Base-by-base conservation (phyloP, 2,888 invertebrate genomes). In the Caenorhabditis doughertyi region DNA sequence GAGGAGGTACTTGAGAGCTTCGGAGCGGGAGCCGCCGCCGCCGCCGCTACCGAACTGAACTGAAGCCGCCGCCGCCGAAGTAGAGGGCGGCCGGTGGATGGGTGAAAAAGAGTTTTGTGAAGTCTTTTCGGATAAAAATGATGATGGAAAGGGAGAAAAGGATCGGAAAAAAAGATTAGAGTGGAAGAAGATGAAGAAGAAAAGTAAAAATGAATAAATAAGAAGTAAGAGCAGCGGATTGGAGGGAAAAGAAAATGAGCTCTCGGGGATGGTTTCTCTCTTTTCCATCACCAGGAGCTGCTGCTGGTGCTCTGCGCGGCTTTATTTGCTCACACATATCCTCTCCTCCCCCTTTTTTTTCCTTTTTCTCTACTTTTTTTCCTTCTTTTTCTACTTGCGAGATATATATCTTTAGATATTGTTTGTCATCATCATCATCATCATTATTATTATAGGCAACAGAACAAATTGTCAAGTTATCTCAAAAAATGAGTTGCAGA, bases 1-100 rank as follows among this genome's bases (percentile, higher is more conserved):
- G 65, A 51, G 65, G 70, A 67, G 67, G 76, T 68, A 76, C 76
- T 76, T 76, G 76, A 76, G 76, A 76, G 76, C 68, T 64, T 55
- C 60, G 47, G 56, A 53, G 76, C 29, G 23, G 68, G 68, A 58
- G 68, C 74, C 76, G 65, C 58, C 64, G 47, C 56, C 74, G 51
- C 53, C 35, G 51, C 49, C n/a, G n/a, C n/a, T n/a, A n/a, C n/a
- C 60, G 71, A 60, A 27, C 27, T 44, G 42, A n/a, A 44, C 35
- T 16, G 60, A 44, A 62, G 42, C n/a, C 7, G 60, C 23, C 25
- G 39, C 39, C 39, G 39, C 39, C 39, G 39, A n/a, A n/a, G n/a
- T n/a, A n/a, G n/a, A n/a, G n/a, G n/a, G 13, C 39, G 39, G 16
- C 11, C 11, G 39, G n/a, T n/a, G 23, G 23, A 39, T 13, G 44